Evolutionary conservation across 2,888 invertebrate genomes (phyloP), one percentile per base, ranked within the genome.

Genomic region (Lypha dubia): DNA sequence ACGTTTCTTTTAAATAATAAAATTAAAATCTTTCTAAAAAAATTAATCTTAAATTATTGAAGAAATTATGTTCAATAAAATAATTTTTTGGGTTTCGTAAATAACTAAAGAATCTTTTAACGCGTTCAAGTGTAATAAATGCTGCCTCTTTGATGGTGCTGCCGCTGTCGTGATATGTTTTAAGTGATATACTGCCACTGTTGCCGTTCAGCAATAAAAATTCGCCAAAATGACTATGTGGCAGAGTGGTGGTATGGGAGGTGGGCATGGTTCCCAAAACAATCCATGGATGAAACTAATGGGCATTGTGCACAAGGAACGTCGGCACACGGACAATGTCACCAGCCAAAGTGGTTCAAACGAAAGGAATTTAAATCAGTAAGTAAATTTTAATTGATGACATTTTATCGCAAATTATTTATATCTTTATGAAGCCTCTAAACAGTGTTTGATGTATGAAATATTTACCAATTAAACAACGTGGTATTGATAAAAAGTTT

Each of bases 241-340:
- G 95, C 95, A 95, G 93, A 95, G 95, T 93, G 94, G 94, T 91
- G 95, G 95, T 93, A 95, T 95, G 94, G 95, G 95, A 88, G 95
- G 95, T 92, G 95, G 95, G 93, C 95, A 95, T 93, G 95, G 95
- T 91, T 94, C 94, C 93, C 95, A 95, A 92, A 95, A 95, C 94
- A 96, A 96, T 93, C 95, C 96, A 89, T 96, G 96, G 96, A 95
- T 96, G 95, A 96, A 96, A 92, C 93, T 96, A 88, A 96, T 96
- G 96, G 96, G 96, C 90, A 95, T 95, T 90, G 95, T 95, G 88
- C 95, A 96, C 93, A 95, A 95, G 93, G 95, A 95, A 91, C 93
- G 95, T 86, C 93, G 95, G 80, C 95, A 95, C 90, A 94, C 95
- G 93, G 95, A 95, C 87, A 94, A 94, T 83, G 92, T 93, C 87